Evolutionary conservation across 1,140 invertebrate genomes (phyloP).

Genomic region (Drosophila grimshawi): DNA sequence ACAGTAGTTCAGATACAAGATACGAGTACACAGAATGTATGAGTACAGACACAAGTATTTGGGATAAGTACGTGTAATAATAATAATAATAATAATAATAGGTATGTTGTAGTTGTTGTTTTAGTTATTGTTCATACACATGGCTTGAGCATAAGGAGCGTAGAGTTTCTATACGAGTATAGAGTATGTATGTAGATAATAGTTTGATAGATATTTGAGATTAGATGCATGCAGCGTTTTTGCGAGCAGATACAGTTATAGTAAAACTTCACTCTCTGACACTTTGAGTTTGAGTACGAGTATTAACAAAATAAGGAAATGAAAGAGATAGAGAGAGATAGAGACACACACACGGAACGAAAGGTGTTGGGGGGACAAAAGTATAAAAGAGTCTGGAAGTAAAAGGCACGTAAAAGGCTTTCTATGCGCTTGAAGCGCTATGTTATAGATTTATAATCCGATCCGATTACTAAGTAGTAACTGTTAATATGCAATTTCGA

Average conservation of each 20-base stretch:
- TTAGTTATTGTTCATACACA: constrained; percentile 57
- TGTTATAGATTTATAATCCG: background rate
- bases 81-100: constrained; percentile 26
- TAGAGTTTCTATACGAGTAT: constrained; percentile 31
- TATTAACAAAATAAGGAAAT: constrained; percentile 2
- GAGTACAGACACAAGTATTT: constrained; percentile 58
- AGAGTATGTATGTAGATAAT: constrained; percentile 22
- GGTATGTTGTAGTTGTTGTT: constrained; percentile 39
- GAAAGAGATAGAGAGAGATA: constrained; percentile 16
- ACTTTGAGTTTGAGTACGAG: constrained; percentile 9
- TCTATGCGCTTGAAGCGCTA: constrained; percentile 12
- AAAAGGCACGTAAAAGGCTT: constrained; percentile 78
- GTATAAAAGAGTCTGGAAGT: constrained; percentile 38
- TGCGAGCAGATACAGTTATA: constrained; percentile 24
- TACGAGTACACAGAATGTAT: constrained; percentile 49
- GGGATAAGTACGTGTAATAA: constrained; percentile 37
- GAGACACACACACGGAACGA: constrained; percentile 54
- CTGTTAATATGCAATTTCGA: constrained; percentile 18
- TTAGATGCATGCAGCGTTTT: constrained; percentile 60
- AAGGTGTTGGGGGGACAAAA: background rate
- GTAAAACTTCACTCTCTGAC: constrained; percentile 26
- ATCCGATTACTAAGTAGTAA: constrained; percentile 7
- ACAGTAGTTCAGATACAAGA: constrained; percentile 64
- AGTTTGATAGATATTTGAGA: constrained; percentile 18
- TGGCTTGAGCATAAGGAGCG: constrained; percentile 64